Conservation (phyloP, 2,888 invertebrate species). For the Drepana falcataria region DNA sequence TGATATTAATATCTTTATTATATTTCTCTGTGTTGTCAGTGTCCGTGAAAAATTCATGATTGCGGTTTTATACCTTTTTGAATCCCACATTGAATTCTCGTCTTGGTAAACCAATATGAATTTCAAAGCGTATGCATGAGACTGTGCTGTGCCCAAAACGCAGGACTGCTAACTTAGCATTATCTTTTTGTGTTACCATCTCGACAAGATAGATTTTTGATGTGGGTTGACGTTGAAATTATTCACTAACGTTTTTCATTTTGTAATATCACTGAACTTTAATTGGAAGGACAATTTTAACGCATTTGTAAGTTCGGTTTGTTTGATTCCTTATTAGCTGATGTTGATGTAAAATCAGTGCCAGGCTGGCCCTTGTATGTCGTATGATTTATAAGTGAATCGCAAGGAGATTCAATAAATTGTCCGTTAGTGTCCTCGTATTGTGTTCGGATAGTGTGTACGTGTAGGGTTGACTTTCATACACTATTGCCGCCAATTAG, state of each 20-base stretch:
- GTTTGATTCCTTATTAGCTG: constrained; percentile 26
- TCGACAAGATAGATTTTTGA: constrained; percentile 47
- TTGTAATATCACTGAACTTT: constrained; percentile 44
- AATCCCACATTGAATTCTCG: constrained; percentile 13
- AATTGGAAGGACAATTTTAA: constrained; percentile 32
- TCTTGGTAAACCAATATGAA: constrained; percentile 28
- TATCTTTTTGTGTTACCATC: constrained; percentile 37
- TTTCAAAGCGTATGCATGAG: constrained; percentile 43
- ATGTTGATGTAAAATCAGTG: constrained; percentile 14
- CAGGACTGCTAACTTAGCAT: constrained; percentile 15
- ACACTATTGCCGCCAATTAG: constrained; percentile 40
- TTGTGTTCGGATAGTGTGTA: constrained; percentile 26
- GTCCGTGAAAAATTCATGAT: constrained; percentile 20
- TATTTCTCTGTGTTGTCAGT: background rate
- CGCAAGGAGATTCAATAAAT: constrained; percentile 54
- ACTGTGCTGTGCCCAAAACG: constrained; percentile 31
- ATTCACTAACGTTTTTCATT: constrained; percentile 38
- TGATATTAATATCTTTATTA: no score
- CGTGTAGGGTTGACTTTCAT: constrained; percentile 34
- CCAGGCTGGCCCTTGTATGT: constrained; percentile 30
- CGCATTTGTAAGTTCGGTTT: constrained; percentile 16
- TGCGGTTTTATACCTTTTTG: constrained; percentile 20
- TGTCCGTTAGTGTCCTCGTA: constrained; percentile 38
- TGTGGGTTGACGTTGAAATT: constrained; percentile 53
- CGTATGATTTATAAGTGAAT: constrained; percentile 52